A percentile compares a stretch with the other conserved stretches of the same genome.
phyloP scores from a whole-genome alignment of 2,113 vertebrate species.

The Pycnonotus jocosus region DNA sequence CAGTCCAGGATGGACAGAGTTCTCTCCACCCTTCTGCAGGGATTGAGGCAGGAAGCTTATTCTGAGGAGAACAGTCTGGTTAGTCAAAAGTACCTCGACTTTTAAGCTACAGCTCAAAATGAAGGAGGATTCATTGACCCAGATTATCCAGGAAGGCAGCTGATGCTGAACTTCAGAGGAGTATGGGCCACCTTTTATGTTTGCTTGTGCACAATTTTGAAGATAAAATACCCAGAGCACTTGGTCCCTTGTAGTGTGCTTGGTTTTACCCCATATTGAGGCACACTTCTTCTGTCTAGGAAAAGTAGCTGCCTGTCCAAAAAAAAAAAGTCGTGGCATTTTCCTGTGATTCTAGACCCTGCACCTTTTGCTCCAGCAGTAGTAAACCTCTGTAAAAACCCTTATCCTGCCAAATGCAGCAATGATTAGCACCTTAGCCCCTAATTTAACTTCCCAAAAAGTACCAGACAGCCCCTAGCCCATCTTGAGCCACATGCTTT shows the following conservation, averaged over 20 bases:
- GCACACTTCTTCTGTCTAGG: not conserved
- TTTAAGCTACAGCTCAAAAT: not conserved
- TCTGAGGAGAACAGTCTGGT: not conserved
- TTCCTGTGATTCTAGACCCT: not conserved
- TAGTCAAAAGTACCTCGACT: not conserved
- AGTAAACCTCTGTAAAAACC: not conserved
- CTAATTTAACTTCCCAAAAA: not conserved
- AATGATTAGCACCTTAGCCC: not conserved
- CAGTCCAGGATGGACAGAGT: not conserved
- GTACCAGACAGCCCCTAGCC: not conserved
- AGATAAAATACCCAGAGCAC: not conserved
- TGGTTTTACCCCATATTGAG: not conserved
- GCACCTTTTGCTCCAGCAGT: not conserved
- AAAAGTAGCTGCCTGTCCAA: not conserved
- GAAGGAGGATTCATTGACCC: not conserved
- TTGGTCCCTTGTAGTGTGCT: not conserved
- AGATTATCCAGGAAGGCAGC: not conserved
- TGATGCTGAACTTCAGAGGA: not conserved
- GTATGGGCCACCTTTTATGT: not conserved
- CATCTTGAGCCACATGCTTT: not conserved
- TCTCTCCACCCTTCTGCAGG: not conserved
- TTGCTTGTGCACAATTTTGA: not conserved
- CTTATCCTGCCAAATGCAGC: not conserved
- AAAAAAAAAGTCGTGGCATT: not conserved
- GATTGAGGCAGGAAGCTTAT: not conserved